Conservation (phyloP, 23 tunicate genomes). For the Ciona savignyi region DNA sequence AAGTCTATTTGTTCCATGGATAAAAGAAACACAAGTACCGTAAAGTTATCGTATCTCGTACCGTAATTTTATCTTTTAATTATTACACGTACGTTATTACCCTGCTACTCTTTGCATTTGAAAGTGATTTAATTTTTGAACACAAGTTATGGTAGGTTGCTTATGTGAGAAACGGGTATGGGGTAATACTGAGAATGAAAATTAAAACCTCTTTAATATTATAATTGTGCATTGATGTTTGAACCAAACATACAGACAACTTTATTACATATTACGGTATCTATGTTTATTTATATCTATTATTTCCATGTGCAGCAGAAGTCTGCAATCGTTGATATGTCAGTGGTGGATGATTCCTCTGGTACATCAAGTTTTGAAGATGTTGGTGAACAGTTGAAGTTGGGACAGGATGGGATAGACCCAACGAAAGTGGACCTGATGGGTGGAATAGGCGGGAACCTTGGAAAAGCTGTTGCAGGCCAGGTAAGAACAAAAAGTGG, state of each 20-base stretch:
- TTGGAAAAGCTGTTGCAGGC: conserved; percentile 90
- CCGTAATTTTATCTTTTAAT: too few relatives aligned
- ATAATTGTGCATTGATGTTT: conserved; percentile 26
- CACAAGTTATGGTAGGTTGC: conserved; percentile 50
- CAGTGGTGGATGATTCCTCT: conserved; percentile 64
- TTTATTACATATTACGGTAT: conserved; percentile 84
- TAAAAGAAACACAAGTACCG: too few relatives aligned
- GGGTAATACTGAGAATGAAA: not conserved
- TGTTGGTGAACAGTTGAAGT: conserved; percentile 31
- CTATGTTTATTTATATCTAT: too few relatives aligned
- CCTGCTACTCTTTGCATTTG: conserved; percentile 72
- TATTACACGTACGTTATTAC: too few relatives aligned
- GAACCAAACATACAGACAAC: conserved; percentile 63
- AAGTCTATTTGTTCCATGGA: too few relatives aligned
- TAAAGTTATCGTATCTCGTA: too few relatives aligned
- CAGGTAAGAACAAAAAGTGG: conserved; percentile 92
- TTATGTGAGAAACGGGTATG: conserved; percentile 67
- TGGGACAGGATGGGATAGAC: not conserved
- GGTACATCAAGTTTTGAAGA: conserved; percentile 84
- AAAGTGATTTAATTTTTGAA: conserved; percentile 59
- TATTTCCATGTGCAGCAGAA: not conserved
- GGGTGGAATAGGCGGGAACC: conserved; percentile 54
- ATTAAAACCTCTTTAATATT: too few relatives aligned
- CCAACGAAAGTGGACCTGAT: conserved; percentile 14
- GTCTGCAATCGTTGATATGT: conserved; percentile 86